These are phyloP conservation scores for Hypselothyrea guttata DNA, from an alignment of 2,888 invertebrate species.

Conservation along the genomic window DNA sequence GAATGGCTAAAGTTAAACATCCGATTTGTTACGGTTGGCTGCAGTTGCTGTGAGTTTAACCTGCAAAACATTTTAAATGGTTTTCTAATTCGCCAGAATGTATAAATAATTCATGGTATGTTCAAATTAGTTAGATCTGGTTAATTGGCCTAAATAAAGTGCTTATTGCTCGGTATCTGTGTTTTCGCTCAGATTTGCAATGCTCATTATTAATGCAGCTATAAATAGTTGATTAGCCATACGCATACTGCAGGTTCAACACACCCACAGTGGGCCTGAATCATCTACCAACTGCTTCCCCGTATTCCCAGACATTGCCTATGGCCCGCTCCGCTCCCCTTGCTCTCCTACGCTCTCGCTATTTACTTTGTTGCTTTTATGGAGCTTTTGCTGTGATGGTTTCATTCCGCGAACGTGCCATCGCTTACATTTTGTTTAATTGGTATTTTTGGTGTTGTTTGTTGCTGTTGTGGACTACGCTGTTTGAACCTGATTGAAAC, in stretches of 20 bases:
- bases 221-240: slow-evolving; percentile 50
- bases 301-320: slow-evolving; percentile 5
- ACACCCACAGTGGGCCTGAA: slow-evolving; percentile 3
- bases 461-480: slow-evolving; percentile 30
- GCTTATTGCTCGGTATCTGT: no score
- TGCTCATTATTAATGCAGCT: slow-evolving; percentile 15
- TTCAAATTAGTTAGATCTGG: no score
- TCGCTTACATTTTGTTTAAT: slow-evolving; percentile 55
- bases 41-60: no score
- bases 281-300: slow-evolving; percentile 5
- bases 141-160: no score
- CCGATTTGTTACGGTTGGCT: no score
- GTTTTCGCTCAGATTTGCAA: neutral
- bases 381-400: slow-evolving; percentile 39
- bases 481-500: slow-evolving; percentile 51
- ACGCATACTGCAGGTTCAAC: slow-evolving; percentile 9
- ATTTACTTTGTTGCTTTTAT: slow-evolving; percentile 16
- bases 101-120: no score
- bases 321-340: neutral
- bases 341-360: no score
- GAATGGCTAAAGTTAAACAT: no score
- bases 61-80: no score
- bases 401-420: slow-evolving; percentile 51
- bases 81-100: no score
- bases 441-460: slow-evolving; percentile 34